These are phyloP conservation scores for Steinernema khuongi DNA, from an alignment of 1,140 invertebrate species.

Conservation along the genomic window DNA sequence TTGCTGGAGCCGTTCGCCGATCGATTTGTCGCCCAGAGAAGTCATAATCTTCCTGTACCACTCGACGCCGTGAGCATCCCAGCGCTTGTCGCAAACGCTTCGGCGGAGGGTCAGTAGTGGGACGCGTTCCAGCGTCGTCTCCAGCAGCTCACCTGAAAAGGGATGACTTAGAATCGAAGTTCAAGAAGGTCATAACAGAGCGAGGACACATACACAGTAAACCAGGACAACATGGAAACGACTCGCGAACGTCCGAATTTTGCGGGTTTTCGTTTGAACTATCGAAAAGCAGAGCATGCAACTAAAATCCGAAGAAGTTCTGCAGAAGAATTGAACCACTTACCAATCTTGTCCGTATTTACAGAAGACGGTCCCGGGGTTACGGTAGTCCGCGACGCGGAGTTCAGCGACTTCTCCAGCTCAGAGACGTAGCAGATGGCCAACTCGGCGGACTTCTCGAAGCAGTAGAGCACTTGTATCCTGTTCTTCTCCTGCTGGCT, in stretches of 20 bases:
- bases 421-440: conserved; percentile 35
- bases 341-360: background rate
- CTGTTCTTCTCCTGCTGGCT: background rate
- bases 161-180: too few relatives aligned
- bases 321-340: too few relatives aligned
- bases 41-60: conserved; percentile 41
- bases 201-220: too few relatives aligned
- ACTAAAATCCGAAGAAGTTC: too few relatives aligned
- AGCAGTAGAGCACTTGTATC: conserved; percentile 29
- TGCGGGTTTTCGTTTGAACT: too few relatives aligned
- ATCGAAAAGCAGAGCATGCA: too few relatives aligned
- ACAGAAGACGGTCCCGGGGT: background rate
- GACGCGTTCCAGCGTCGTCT: conserved; percentile 30
- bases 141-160: conserved; percentile 33
- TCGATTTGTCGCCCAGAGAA: conserved; percentile 34
- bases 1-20: conserved; percentile 34
- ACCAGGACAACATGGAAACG: too few relatives aligned
- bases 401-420: conserved; percentile 34
- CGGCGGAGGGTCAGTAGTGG: conserved; percentile 26
- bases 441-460: conserved; percentile 38
- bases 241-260: too few relatives aligned
- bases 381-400: conserved; percentile 1
- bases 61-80: conserved; percentile 32
- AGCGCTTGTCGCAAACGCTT: conserved; percentile 15
- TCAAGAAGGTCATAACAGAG: too few relatives aligned